phyloP scores from a whole-genome alignment of 2,888 invertebrate species.

The Andrena bicolor region DNA sequence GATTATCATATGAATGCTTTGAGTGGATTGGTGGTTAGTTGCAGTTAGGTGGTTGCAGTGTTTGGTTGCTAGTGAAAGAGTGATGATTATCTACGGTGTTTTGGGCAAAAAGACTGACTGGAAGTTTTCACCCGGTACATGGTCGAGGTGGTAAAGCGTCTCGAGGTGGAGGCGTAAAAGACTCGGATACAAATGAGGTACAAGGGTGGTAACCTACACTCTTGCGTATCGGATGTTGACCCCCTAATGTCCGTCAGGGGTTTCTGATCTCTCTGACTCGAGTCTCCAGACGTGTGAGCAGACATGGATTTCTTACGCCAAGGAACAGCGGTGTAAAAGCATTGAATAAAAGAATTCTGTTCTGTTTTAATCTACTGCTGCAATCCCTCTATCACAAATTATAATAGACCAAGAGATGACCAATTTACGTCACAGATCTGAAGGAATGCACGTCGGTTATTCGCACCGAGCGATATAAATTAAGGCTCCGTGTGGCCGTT shows the following conservation, averaged over 20 bases:
- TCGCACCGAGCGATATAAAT: slow-evolving; percentile 70
- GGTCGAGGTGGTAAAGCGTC: slow-evolving; percentile 62
- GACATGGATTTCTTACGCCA: background rate
- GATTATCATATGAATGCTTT: background rate
- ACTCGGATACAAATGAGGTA: slow-evolving; percentile 82
- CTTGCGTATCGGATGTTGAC: slow-evolving; percentile 81
- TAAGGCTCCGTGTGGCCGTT: slow-evolving; percentile 62
- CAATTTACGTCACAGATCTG: slow-evolving; percentile 54
- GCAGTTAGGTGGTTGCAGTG: background rate
- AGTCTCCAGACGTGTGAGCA: slow-evolving; percentile 21
- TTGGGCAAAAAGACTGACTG: slow-evolving; percentile 6
- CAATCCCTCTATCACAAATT: background rate
- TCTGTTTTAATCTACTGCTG: background rate
- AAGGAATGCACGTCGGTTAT: slow-evolving; percentile 76
- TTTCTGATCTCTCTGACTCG: slow-evolving; percentile 67
- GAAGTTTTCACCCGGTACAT: slow-evolving; percentile 75
- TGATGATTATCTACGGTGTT: background rate
- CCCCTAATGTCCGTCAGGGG: slow-evolving; percentile 77
- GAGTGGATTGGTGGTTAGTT: background rate
- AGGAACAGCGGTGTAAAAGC: background rate
- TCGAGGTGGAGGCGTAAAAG: slow-evolving; percentile 78
- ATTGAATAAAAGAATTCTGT: background rate
- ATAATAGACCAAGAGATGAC: slow-evolving; percentile 19
- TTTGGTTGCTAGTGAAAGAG: background rate
- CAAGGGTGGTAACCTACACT: slow-evolving; percentile 82